These are phyloP conservation scores for Campoletis raptor DNA, from an alignment of 2,888 invertebrate genomes.

Conservation along the genomic window DNA sequence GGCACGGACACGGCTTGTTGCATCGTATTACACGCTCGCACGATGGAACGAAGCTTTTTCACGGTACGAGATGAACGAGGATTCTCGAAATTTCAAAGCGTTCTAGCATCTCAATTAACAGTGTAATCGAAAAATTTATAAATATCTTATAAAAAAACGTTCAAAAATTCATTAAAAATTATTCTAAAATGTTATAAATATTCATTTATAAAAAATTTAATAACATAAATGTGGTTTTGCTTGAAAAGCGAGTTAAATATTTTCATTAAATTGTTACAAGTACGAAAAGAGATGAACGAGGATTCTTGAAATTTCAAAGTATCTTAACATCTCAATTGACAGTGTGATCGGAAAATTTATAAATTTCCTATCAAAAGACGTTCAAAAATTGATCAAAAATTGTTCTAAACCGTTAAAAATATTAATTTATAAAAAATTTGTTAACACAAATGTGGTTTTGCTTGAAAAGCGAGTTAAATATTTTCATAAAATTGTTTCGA, in stretches of 20 bases:
- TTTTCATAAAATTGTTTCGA: neutral
- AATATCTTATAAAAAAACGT: neutral
- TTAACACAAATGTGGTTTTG: too few relatives aligned
- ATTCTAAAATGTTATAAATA: neutral
- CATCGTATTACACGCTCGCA: constrained; percentile 83
- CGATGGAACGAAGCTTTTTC: constrained; percentile 78
- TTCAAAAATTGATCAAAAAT: too few relatives aligned
- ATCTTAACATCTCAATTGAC: too few relatives aligned
- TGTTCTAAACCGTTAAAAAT: too few relatives aligned
- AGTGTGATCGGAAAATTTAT: too few relatives aligned
- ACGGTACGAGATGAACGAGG: constrained; percentile 53
- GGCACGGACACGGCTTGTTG: constrained; percentile 82
- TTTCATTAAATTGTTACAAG: neutral
- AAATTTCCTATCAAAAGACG: too few relatives aligned
- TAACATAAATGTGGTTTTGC: too few relatives aligned
- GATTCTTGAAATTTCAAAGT: too few relatives aligned
- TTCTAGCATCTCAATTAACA: constrained; percentile 6
- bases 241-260: neutral
- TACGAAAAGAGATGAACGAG: neutral
- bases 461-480: too few relatives aligned
- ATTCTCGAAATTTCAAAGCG: constrained; percentile 33
- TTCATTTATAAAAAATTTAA: too few relatives aligned
- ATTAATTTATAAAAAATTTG: too few relatives aligned
- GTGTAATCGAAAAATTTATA: neutral
- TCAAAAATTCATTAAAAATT: neutral